A percentile compares a stretch with the other conserved stretches of the same genome.
These are phyloP conservation scores for Microplitis mediator DNA, from an alignment of 1,140 invertebrate genomes.

Conservation along the genomic window DNA sequence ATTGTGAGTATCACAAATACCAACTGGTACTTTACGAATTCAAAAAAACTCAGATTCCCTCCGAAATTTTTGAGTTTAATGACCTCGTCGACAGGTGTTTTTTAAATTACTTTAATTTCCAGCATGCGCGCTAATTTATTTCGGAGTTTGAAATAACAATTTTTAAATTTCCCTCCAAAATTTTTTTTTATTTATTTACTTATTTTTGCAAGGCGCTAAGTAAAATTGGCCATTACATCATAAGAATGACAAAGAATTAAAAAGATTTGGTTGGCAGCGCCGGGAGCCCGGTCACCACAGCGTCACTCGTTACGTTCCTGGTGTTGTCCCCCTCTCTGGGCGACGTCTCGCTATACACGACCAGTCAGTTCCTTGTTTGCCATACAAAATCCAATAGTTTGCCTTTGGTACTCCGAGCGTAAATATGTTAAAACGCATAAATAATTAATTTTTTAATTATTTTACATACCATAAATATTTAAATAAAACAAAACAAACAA, in stretches of 20 bases:
- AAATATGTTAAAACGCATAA: conserved; percentile 47
- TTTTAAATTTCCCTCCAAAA: background rate
- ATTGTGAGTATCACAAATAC: too few species aligned
- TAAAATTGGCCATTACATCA: background rate
- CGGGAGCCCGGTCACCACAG: conserved; percentile 12
- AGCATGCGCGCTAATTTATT: too few species aligned
- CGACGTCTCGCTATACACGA: conserved; percentile 50
- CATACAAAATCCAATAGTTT: conserved; percentile 65
- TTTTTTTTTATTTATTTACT: background rate
- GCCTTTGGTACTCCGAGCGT: conserved; percentile 53
- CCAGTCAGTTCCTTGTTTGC: conserved; percentile 64
- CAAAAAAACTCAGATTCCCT: background rate
- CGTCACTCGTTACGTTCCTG: conserved; percentile 44
- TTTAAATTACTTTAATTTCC: background rate
- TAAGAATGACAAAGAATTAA: conserved; percentile 1
- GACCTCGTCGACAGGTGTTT: conserved; percentile 5
- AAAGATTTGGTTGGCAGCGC: conserved; percentile 11
- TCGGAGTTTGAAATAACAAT: background rate
- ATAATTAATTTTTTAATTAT: conserved; percentile 25
- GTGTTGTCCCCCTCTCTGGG: conserved; percentile 38
- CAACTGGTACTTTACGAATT: too few species aligned
- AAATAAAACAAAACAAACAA: background rate
- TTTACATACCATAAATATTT: background rate
- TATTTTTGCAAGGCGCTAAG: background rate
- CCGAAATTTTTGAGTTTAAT: background rate